Conservation (phyloP, 1,140 invertebrate genomes). For the Temnothorax nylanderi region DNA sequence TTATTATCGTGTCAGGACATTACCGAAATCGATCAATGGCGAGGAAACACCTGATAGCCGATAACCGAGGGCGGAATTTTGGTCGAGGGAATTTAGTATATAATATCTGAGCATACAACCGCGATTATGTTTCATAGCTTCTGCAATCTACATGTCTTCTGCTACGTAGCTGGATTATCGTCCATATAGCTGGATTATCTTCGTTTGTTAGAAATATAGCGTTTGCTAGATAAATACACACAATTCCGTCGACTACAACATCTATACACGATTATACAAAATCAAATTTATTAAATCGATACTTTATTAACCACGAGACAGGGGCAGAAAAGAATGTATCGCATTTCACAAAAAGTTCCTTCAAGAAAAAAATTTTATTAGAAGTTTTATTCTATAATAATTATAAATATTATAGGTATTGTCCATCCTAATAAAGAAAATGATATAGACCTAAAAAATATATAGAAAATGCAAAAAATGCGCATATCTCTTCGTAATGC, state of each 20-base stretch:
- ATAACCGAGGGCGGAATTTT: conserved; percentile 40
- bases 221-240: not conserved
- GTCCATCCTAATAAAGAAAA: not conserved
- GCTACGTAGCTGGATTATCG: conserved; percentile 27
- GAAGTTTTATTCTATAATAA: not conserved
- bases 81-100: conserved; percentile 47
- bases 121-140: conserved; percentile 35
- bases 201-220: not conserved
- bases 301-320: not conserved
- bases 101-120: conserved; percentile 43
- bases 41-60: conserved; percentile 61
- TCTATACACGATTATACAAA: not conserved
- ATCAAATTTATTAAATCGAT: not conserved
- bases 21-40: conserved; percentile 60
- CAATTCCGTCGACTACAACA: not conserved
- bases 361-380: not conserved
- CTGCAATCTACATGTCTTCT: conserved; percentile 26
- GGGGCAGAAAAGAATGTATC: not conserved
- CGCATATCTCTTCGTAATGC: not conserved
- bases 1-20: conserved; percentile 55
- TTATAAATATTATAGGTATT: not conserved
- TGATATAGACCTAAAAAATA: not conserved
- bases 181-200: conserved; percentile 24
- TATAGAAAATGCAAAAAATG: not conserved
- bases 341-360: not conserved